Evolutionary conservation across 1,140 invertebrate genomes (phyloP), one percentile per base, ranked within the genome.

Genomic region (Vanessa atalanta): DNA sequence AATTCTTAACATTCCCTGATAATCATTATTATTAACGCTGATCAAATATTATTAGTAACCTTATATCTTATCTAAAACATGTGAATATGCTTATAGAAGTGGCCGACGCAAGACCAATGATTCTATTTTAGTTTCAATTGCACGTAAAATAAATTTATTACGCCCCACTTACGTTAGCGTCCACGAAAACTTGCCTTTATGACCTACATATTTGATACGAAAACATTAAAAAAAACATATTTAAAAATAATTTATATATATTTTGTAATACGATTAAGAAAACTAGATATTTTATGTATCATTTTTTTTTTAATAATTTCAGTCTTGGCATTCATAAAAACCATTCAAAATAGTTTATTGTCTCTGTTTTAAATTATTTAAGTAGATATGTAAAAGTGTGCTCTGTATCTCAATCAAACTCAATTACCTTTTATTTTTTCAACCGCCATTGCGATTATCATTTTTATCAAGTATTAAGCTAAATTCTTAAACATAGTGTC

Each of bases 71-170:
- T 69, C 66, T 57, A 57, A 69, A 57, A 69, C 66, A 69, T 60
- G 47, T 68, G 47, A 57, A 67, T 73, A 61, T 67, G 55, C 65
- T 63, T 67, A 50, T 73, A 70, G 68, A 65, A 48, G 61, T 70
- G 31, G 37, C 70, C 66, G 60, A 75, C 72, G 79, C 79, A 84
- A 83, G 65, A 81, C 78, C 79, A 79, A 80, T 76, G 79, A 72
- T 73, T 85, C 85, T 90, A 90, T 90, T 88, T 91, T 77, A 51
- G 85, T 85, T 84, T 85, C 79, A 84, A 89, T 87, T 88, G 87
- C 86, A 89, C 84, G 86, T 90, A 80, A 90, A 91, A 90, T 87
- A 86, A 86, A 84, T 88, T 88, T 89, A 91, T 91, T 87, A 84
- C 82, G 79, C 69, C 77, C 80, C 75, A 79, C 70, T 72, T 78